These are phyloP conservation scores for Pagrus major DNA, from an alignment of 2,113 vertebrate genomes.

Conservation along the genomic window DNA sequence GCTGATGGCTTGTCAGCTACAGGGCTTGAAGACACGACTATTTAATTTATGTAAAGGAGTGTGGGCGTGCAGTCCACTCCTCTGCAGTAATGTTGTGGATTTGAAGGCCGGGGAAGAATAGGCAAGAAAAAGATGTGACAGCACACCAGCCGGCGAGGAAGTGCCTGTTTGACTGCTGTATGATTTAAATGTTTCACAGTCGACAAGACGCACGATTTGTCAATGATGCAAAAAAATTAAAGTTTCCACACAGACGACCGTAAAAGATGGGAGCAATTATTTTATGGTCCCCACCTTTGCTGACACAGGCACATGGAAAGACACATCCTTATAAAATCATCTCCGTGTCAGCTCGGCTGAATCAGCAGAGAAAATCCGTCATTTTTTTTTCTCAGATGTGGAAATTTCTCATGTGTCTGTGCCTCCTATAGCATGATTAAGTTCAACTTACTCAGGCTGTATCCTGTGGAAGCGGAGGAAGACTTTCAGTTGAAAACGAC, in stretches of 20 bases:
- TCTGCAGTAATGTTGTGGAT: conserved; percentile 26
- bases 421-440: conserved; percentile 56
- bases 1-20: conserved; percentile 36
- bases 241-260: conserved; percentile 29
- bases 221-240: conserved; percentile 45
- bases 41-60: conserved; percentile 48
- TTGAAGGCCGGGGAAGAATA: conserved; percentile 15
- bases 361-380: conserved; percentile 59
- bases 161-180: conserved; percentile 38
- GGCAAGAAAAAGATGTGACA: conserved; percentile 26
- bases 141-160: conserved; percentile 17
- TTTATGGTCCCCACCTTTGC: conserved; percentile 55
- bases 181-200: conserved; percentile 61
- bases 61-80: conserved; percentile 29
- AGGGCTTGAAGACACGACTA: conserved; percentile 22
- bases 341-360: conserved; percentile 49
- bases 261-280: conserved; percentile 60
- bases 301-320: conserved; percentile 57
- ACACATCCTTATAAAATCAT: conserved; percentile 57
- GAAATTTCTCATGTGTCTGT: conserved; percentile 28
- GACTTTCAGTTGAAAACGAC: conserved; percentile 61
- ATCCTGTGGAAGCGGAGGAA: conserved; percentile 28
- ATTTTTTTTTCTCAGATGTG: conserved; percentile 52
- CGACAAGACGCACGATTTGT: conserved; percentile 53
- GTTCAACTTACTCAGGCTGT: conserved; percentile 35